A percentile compares a stretch with the other conserved stretches of the same genome.
Evolutionary conservation across 2,113 vertebrate genomes (phyloP).

Genomic region (Corythaixoides concolor): DNA sequence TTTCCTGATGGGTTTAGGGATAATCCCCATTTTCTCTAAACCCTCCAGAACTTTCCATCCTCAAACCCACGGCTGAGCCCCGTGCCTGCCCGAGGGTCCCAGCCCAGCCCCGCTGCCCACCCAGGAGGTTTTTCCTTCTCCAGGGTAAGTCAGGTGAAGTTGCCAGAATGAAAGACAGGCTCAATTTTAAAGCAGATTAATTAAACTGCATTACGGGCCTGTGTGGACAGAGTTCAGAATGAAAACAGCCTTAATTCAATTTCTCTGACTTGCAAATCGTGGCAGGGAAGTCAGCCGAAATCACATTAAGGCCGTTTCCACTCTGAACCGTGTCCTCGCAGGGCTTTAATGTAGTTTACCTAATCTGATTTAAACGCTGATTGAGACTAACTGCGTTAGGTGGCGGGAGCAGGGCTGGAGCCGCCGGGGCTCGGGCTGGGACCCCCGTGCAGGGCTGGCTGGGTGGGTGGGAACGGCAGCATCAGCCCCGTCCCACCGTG

Average conservation of each 20-base stretch:
- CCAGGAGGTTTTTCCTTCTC: rapidly evolving
- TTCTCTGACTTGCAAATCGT: conserved; percentile 45
- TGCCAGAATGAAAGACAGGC: neutral
- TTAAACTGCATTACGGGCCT: neutral
- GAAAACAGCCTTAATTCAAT: conserved; percentile 35
- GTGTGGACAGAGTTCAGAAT: neutral
- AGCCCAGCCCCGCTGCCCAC: rapidly evolving
- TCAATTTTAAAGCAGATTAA: neutral
- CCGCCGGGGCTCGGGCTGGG: neutral
- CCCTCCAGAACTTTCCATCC: neutral
- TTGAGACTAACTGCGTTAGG: neutral
- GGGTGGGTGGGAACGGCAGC: neutral
- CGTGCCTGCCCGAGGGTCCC: rapidly evolving
- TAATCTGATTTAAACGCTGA: conserved; percentile 7
- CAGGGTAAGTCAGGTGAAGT: neutral
- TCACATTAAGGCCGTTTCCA: conserved; percentile 43
- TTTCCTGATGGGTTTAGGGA: neutral
- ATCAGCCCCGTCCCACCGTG: rapidly evolving
- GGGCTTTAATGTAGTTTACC: conserved; percentile 25
- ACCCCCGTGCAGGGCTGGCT: rapidly evolving
- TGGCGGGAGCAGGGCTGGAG: neutral
- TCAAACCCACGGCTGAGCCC: neutral
- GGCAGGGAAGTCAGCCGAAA: conserved; percentile 8
- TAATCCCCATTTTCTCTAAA: neutral
- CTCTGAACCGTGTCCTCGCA: neutral